A percentile compares a stretch with the other conserved stretches of the same genome.
Evolutionary conservation across 2,888 invertebrate genomes (phyloP).

Genomic region (Lepidochrysops patricia): DNA sequence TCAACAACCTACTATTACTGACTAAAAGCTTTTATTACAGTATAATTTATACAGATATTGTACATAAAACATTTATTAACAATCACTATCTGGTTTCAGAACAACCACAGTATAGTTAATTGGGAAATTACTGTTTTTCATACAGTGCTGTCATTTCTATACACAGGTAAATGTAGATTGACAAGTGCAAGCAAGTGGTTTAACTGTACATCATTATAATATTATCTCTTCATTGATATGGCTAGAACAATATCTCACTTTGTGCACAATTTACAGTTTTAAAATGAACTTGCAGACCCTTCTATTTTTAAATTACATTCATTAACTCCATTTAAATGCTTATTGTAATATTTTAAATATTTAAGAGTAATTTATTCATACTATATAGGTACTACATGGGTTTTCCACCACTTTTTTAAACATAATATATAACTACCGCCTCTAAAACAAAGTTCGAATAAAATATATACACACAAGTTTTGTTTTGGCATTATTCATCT

Average conservation of each 20-base stretch:
- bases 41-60: slow-evolving; percentile 57
- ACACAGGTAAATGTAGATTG: too few relatives aligned
- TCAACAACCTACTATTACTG: slow-evolving; percentile 48
- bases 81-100: slow-evolving; percentile 52
- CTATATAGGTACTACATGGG: not conserved
- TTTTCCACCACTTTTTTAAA: not conserved
- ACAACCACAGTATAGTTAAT: too few relatives aligned
- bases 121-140: too few relatives aligned
- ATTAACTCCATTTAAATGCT: not conserved
- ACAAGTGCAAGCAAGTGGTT: too few relatives aligned
- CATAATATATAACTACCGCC: not conserved
- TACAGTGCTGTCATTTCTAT: too few relatives aligned
- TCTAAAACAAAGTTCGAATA: not conserved
- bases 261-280: not conserved
- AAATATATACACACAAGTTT: not conserved
- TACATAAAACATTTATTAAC: slow-evolving; percentile 47
- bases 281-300: not conserved
- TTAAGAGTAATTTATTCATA: not conserved
- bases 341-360: not conserved
- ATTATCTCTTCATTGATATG: too few relatives aligned
- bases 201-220: too few relatives aligned
- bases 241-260: not conserved
- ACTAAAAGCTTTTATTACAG: slow-evolving; percentile 54
- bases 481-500: not conserved
- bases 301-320: not conserved